Conservation (phyloP, 2,113 vertebrate genomes). For the Alouatta palliata region DNA sequence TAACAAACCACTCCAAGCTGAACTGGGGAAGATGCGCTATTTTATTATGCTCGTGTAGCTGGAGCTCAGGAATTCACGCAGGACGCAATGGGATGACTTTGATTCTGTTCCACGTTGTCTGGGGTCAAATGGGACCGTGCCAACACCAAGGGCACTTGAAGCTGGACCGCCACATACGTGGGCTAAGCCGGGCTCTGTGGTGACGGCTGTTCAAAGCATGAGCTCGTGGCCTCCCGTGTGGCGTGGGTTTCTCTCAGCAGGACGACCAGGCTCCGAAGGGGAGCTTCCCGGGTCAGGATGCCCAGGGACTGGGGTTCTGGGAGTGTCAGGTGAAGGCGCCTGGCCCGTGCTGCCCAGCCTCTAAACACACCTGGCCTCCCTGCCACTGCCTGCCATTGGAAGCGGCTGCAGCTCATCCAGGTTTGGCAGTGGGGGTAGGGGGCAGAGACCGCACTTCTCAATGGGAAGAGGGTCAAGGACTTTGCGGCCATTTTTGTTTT, state of each 20-base stretch:
- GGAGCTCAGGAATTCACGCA: rapidly evolving
- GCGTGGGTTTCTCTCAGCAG: neutral
- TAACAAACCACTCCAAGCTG: rapidly evolving
- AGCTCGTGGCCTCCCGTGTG: rapidly evolving
- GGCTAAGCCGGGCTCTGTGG: rapidly evolving
- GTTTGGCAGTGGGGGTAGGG: too few relatives aligned
- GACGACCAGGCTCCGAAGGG: neutral
- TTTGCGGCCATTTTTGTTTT: rapidly evolving
- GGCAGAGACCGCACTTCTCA: neutral
- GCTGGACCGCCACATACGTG: rapidly evolving
- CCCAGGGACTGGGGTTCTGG: neutral
- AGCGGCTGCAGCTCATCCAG: too few relatives aligned
- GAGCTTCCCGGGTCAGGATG: rapidly evolving
- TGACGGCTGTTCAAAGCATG: rapidly evolving
- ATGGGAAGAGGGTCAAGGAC: neutral
- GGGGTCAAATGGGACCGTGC: neutral
- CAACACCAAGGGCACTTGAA: rapidly evolving
- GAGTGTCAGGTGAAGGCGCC: neutral
- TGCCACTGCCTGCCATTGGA: neutral
- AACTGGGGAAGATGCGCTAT: rapidly evolving
- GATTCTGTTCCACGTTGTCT: neutral
- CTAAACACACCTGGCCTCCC: neutral
- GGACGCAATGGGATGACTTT: neutral
- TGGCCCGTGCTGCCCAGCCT: rapidly evolving
- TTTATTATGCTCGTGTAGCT: rapidly evolving